These are phyloP conservation scores for Sphaerodactylus townsendi DNA, from an alignment of 2,113 vertebrate species.

Conservation along the genomic window DNA sequence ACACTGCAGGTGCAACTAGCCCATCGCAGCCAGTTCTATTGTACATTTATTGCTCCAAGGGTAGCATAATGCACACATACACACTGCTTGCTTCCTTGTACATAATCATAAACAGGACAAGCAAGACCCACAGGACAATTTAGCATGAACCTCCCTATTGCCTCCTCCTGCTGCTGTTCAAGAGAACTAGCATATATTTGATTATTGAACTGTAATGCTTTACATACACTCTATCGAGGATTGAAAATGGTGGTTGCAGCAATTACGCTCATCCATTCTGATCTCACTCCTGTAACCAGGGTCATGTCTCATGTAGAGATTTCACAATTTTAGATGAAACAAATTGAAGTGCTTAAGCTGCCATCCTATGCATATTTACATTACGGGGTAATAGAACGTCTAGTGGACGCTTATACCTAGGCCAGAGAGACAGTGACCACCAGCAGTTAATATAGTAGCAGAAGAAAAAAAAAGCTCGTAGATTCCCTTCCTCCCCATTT, in stretches of 20 bases:
- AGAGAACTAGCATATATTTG: background rate
- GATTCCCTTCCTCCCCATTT: no score
- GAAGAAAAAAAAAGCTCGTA: no score
- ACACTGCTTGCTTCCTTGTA: background rate
- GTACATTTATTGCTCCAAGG: background rate
- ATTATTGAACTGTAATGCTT: background rate
- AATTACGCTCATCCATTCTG: background rate
- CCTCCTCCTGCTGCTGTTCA: background rate
- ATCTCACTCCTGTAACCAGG: background rate
- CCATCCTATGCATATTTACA: background rate
- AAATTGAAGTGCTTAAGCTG: background rate
- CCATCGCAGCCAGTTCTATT: slow-evolving; percentile 1
- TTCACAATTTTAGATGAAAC: background rate
- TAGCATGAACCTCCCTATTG: background rate
- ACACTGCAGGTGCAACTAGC: background rate
- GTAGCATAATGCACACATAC: background rate
- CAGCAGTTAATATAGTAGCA: no score
- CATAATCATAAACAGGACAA: background rate
- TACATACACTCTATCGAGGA: background rate
- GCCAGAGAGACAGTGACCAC: no score
- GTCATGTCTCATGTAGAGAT: background rate
- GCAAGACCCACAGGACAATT: background rate
- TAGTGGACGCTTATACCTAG: no score
- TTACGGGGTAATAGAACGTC: background rate
- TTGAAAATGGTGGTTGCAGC: background rate